Evolutionary conservation across 2,888 invertebrate species (phyloP), one percentile per base, ranked within the genome.

Genomic region (Microctonus hyperodae): DNA sequence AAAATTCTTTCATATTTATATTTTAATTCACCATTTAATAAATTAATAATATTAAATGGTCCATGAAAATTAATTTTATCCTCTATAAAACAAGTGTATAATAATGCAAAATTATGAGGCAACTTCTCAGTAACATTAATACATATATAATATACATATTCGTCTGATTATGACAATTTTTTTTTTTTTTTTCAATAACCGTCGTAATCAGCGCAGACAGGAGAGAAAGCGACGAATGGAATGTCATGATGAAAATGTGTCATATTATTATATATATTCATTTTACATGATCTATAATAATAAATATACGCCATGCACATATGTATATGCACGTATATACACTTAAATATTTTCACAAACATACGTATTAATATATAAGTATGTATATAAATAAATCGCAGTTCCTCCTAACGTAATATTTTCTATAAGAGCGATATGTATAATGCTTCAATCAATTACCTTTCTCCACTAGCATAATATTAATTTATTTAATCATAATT

Each of bases 391-490:
- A 16, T 20, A 31, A 20, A 31, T 31, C 2, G 20, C 23, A 11
- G 50, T 55, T 55, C 31, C 28, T 55, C 55, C 35, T 58, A 64
- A 64, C 48, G 13, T 56, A 57, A 50, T 33, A 58, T 64, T 58
- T 64, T 28, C 64, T 50, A 37, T 51, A 58, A 64, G 33, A 44
- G n/a, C 44, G 16, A 16, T 9, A 44, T n/a, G 7, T 44, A 44
- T 35, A 10, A 10, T 37, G n/a, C 16, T 16, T 44, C 44, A 58
- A 33, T 16, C 10, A 31, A 64, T 58, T 57, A 58, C 64, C 57
- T 64, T 64, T 64, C 64, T 64, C 64, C 64, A 31, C 31, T n/a
- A 31, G 33, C 48, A 33, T 57, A 57, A 64, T 57, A 64, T 56
- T 31, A 55, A 63, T 63, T 20, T 37, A 64, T 64, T 33, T 23